Conservation (phyloP, 2,888 invertebrate species). For the Siphonodentalium dalli region DNA sequence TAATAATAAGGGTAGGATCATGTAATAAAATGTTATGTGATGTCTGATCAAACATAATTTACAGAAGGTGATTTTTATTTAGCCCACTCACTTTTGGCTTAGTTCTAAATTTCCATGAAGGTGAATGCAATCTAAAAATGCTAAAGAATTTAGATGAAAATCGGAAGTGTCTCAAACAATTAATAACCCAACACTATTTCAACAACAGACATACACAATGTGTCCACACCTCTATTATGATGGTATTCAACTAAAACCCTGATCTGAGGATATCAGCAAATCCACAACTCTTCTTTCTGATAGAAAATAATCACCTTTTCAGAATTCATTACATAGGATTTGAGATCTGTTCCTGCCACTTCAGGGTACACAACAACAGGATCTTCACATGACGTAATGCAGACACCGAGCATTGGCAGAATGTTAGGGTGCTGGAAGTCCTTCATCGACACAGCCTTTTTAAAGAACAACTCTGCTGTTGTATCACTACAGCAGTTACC, state of each 20-base stretch:
- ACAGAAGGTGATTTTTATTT: no score
- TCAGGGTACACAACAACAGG: constrained; percentile 68
- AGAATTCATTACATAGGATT: constrained; percentile 63
- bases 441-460: constrained; percentile 67
- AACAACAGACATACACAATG: not conserved
- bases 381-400: constrained; percentile 61
- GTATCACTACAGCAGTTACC: constrained; percentile 48
- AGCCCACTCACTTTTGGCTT: no score
- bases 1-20: no score
- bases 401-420: constrained; percentile 65
- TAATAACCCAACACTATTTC: not conserved
- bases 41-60: no score
- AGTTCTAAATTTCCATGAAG: no score
- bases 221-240: not conserved
- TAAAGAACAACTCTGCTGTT: constrained; percentile 62
- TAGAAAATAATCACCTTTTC: constrained; percentile 53
- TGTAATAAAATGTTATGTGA: no score
- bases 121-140: no score
- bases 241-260: not conserved
- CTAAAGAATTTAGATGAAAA: no score
- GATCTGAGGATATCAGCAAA: not conserved
- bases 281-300: not conserved
- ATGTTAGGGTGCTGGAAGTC: constrained; percentile 68
- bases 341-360: constrained; percentile 67
- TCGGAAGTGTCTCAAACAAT: not conserved